Evolutionary conservation across 2,113 vertebrate genomes (phyloP), one percentile per base, ranked within the genome.

Genomic region (Myotis yumanensis): DNA sequence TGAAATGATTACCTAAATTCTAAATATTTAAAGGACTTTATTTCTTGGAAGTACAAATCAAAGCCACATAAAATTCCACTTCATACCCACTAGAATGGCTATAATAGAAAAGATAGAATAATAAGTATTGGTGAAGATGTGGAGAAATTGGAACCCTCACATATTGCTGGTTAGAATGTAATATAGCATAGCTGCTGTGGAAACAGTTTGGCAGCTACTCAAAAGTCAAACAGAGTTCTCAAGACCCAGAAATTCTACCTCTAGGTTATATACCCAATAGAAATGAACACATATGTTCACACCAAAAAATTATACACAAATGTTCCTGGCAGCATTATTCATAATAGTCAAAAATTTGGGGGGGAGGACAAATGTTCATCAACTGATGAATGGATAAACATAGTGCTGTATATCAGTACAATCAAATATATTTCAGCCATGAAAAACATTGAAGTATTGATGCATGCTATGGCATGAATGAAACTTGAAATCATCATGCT

Each of bases 221-320:
- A 80, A 35, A 80, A 90, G 57, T 48, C 87, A 77, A 87, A 75
- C 11, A 64, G 9, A 85, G 28, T 87, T 84, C 18, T 43, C 7
- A 7, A 84, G 18, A 91, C 4, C n/a, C 51, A 82, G 48, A 46
- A 91, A 89, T 82, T 30, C 14, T 28, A 80, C 20, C 32, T 4
- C 22, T 54, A 80, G 40, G 32, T 54, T 62, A 37, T 17, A 66
- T 22, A 69, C 1, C 35, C 57, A 82, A 59, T 35, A 64, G 17
- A 89, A 93, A 69, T 69, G 16, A 96, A 96, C 90, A 69, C 52
- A 88, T 57, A 68, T 51, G 22, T 68, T 40, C 69, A 88, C 16
- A 79, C 17, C 73, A 52, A 59, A 79, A 62, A 48, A 22, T 35
- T 81, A 6, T 85, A 48, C 23, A 51, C 54, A 90, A 75, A 87